Conservation (phyloP, 2,113 vertebrate species). For the Origma solitaria region DNA sequence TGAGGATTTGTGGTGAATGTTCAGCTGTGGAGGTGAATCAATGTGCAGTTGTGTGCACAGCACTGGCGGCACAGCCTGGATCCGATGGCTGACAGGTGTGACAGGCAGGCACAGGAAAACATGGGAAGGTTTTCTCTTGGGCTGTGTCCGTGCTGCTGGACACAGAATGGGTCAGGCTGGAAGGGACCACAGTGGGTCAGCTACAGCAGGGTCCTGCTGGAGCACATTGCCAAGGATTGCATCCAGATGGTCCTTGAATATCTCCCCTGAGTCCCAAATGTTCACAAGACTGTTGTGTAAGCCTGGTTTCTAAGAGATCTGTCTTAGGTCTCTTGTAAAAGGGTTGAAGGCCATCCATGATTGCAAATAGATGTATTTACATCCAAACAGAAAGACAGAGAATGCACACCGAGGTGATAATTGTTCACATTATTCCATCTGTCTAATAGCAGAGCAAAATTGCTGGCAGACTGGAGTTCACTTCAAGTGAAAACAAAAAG, state of each 20-base stretch:
- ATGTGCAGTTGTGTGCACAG: not conserved
- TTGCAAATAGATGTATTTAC: conserved; percentile 11
- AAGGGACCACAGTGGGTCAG: not conserved
- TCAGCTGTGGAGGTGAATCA: not conserved
- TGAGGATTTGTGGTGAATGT: not conserved
- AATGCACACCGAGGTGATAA: not conserved
- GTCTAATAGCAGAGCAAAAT: conserved; percentile 28
- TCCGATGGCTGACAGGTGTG: not conserved
- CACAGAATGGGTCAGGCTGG: not conserved
- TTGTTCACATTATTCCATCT: conserved; percentile 18
- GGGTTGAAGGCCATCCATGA: not conserved
- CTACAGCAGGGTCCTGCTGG: not conserved
- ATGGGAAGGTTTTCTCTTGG: not conserved
- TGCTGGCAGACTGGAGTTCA: not conserved
- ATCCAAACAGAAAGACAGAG: not conserved
- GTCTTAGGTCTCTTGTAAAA: not conserved
- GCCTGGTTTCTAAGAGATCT: not conserved
- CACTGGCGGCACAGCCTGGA: not conserved
- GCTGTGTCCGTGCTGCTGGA: not conserved
- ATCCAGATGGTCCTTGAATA: not conserved
- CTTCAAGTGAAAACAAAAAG: conserved; percentile 35
- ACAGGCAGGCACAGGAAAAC: not conserved
- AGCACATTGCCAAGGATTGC: not conserved
- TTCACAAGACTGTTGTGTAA: not conserved
- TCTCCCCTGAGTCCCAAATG: not conserved